Evolutionary conservation across 2,113 vertebrate genomes (phyloP).

Genomic region (Otus sunia): DNA sequence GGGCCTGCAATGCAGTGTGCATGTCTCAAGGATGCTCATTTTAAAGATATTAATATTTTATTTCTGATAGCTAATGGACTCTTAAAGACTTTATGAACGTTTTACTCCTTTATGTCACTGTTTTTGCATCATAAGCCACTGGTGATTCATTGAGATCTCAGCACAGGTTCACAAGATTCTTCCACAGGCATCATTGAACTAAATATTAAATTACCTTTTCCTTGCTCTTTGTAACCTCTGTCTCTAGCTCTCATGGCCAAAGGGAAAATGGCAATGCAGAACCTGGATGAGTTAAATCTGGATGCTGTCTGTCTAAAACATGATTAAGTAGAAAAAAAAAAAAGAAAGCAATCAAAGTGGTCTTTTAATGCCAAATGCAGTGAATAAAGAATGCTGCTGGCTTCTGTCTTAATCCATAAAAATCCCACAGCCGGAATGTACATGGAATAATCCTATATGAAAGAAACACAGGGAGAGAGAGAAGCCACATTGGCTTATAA

Average conservation of each 20-base stretch:
- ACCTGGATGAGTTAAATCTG: constrained; percentile 14
- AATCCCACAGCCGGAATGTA: not conserved
- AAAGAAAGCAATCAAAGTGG: constrained; percentile 12
- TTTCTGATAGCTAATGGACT: constrained; percentile 1
- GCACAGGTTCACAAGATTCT: not conserved
- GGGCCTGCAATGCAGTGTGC: not conserved
- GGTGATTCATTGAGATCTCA: constrained; percentile 2
- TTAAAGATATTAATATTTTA: not conserved
- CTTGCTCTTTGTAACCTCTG: constrained; percentile 13
- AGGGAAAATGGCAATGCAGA: not conserved
- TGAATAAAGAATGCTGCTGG: not conserved
- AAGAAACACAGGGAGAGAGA: constrained; percentile 12
- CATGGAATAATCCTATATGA: constrained; percentile 27
- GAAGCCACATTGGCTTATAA: not conserved
- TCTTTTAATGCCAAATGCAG: constrained; percentile 25
- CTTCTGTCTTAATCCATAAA: constrained; percentile 56
- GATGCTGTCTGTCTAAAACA: constrained; percentile 6
- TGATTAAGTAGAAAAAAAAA: constrained; percentile 30
- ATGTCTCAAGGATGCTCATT: not conserved
- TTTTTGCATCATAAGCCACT: not conserved
- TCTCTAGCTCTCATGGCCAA: not conserved
- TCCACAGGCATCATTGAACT: not conserved
- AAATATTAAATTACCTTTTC: constrained; percentile 37
- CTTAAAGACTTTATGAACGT: not conserved
- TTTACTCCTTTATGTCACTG: not conserved